Evolutionary conservation across 1,140 invertebrate genomes (phyloP).

Genomic region (Bombus soroeensis): DNA sequence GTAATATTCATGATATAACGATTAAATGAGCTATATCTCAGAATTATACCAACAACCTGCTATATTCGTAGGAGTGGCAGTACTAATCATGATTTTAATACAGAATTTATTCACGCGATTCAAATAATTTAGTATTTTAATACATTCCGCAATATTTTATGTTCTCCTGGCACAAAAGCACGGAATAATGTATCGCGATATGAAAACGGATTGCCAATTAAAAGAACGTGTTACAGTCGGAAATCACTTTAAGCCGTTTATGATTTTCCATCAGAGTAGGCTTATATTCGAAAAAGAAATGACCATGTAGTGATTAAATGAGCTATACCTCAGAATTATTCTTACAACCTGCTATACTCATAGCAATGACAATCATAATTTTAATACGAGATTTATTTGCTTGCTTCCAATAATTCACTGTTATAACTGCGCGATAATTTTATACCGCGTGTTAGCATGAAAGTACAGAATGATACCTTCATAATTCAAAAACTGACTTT

Average conservation of each 20-base stretch:
- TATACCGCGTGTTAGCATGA: not conserved
- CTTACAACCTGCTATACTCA: not conserved
- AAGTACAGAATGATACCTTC: not conserved
- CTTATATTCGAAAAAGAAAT: not conserved
- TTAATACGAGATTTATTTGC: not conserved
- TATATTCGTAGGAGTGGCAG: not conserved
- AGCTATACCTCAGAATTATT: not conserved
- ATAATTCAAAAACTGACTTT: not conserved
- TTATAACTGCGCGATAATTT: not conserved
- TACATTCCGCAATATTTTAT: not conserved
- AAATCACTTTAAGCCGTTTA: not conserved
- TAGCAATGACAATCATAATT: not conserved
- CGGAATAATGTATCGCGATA: not conserved
- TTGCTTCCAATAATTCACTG: not conserved
- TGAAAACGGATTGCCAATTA: not conserved
- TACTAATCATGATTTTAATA: not conserved
- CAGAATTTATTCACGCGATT: not conserved
- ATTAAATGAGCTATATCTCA: conserved; percentile 1
- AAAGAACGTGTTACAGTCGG: not conserved
- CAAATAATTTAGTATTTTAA: not conserved
- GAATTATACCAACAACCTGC: not conserved
- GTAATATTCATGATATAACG: conserved; percentile 24
- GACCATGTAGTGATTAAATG: not conserved
- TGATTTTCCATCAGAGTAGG: not conserved
- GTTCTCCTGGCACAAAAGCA: not conserved